A percentile compares a stretch with the other conserved stretches of the same genome.
phyloP scores from a whole-genome alignment of 1,140 invertebrate species.

The Capitella teleta region DNA sequence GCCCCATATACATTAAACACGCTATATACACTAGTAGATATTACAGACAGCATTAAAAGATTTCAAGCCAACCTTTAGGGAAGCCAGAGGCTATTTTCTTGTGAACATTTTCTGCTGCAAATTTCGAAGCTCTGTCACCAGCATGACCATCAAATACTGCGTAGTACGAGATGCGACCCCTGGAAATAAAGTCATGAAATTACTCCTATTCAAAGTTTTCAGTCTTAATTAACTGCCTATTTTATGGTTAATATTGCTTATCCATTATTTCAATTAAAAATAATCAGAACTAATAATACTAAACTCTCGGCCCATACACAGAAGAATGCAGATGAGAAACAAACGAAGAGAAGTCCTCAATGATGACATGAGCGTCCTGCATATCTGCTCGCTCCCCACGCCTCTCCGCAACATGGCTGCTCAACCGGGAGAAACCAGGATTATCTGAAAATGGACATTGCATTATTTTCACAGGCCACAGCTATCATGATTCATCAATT shows the following conservation, averaged over 20 bases:
- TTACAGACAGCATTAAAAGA: not conserved
- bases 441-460: not conserved
- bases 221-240: too few species aligned
- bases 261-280: too few species aligned
- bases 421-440: slow-evolving; percentile 18
- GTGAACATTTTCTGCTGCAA: slow-evolving; percentile 41
- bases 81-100: slow-evolving; percentile 38
- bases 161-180: slow-evolving; percentile 34
- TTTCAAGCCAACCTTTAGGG: slow-evolving; percentile 38
- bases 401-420: slow-evolving; percentile 27
- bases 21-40: not conserved
- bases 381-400: slow-evolving; percentile 47
- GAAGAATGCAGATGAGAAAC: slow-evolving; percentile 1
- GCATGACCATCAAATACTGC: slow-evolving; percentile 47
- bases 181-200: slow-evolving; percentile 25
- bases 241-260: too few species aligned
- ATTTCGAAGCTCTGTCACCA: slow-evolving; percentile 42
- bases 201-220: not conserved
- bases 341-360: slow-evolving; percentile 25
- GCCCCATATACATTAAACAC: not conserved
- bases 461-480: too few species aligned
- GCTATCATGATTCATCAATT: too few species aligned
- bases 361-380: slow-evolving; percentile 43
- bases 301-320: too few species aligned
- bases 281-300: too few species aligned